phyloP scores from a whole-genome alignment of 2,113 vertebrate genomes.

The Ameiurus melas region DNA sequence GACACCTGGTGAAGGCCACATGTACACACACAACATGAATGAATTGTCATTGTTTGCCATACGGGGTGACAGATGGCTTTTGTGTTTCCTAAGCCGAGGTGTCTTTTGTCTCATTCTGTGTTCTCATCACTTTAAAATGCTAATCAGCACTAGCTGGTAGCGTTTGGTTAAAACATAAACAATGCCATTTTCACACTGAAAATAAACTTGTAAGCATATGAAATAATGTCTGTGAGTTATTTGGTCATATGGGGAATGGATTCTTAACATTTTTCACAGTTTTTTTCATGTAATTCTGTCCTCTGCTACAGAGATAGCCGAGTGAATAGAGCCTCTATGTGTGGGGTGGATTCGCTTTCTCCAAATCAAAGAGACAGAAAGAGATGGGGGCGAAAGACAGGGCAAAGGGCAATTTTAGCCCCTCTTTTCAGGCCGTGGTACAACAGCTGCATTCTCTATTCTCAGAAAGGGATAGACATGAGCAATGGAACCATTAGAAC shows the following conservation, averaged over 20 bases:
- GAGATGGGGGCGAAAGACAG: constrained; percentile 11
- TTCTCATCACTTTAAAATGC: constrained; percentile 12
- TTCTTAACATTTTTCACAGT: not conserved
- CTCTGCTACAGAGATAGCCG: not conserved
- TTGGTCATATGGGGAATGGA: not conserved
- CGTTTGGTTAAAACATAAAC: not conserved
- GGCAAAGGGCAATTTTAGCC: constrained; percentile 38
- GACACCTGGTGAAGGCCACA: not conserved
- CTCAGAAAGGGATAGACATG: not conserved
- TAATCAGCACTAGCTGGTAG: not conserved
- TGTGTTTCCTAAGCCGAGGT: constrained; percentile 11
- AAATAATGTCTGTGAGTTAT: not conserved
- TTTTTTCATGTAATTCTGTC: not conserved
- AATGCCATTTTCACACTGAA: not conserved
- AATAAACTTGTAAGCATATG: not conserved
- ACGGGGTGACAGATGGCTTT: constrained; percentile 21
- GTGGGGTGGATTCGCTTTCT: constrained; percentile 37
- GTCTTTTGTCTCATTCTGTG: constrained; percentile 15
- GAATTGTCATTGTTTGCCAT: not conserved
- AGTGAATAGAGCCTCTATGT: constrained; percentile 34
- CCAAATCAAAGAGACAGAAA: constrained; percentile 36
- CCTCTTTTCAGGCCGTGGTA: constrained; percentile 30
- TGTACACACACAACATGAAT: not conserved
- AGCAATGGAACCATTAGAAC: constrained; percentile 21
- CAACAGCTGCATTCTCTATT: constrained; percentile 40